phyloP scores from a whole-genome alignment of 92 coral and sea anemone genomes.

The Parazoanthus darwini region DNA sequence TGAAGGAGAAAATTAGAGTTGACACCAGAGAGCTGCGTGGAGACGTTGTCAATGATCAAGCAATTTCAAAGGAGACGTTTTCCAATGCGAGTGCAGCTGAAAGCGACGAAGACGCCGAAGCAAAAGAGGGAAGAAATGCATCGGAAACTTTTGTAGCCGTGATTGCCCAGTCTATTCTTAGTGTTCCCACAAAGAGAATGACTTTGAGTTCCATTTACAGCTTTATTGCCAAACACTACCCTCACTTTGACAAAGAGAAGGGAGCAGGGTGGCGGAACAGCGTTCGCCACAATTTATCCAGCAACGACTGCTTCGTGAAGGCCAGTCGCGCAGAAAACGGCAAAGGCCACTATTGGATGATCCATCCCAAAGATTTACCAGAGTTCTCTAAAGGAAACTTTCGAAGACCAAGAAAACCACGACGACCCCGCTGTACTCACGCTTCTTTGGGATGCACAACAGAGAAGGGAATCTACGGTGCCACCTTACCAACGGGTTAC shows the following conservation, averaged over 20 bases:
- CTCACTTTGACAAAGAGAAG: constrained; percentile 97
- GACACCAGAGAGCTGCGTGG: constrained; percentile 38
- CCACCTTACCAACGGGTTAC: constrained; percentile 9
- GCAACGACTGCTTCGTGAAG: constrained; percentile 98
- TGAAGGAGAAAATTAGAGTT: constrained; percentile 35
- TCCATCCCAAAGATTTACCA: constrained; percentile 98
- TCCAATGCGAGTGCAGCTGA: constrained; percentile 50
- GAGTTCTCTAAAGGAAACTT: constrained; percentile 96
- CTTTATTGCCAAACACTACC: constrained; percentile 85
- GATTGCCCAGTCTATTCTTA: constrained; percentile 91
- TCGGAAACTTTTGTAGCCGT: constrained; percentile 98
- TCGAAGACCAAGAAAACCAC: constrained; percentile 92
- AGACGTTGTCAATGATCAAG: constrained; percentile 1
- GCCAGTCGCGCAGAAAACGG: constrained; percentile 99
- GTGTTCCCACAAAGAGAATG: constrained; percentile 97
- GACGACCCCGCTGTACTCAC: constrained; percentile 91
- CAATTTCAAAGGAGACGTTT: constrained; percentile 25
- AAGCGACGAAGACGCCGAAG: constrained; percentile 51
- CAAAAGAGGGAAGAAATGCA: constrained; percentile 67
- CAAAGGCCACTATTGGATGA: constrained; percentile 99
- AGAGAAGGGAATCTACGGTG: constrained; percentile 32
- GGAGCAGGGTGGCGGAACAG: constrained; percentile 99
- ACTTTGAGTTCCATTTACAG: constrained; percentile 94
- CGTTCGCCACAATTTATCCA: constrained; percentile 95
- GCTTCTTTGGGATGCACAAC: constrained; percentile 40